These are phyloP conservation scores for Pyrochroa serraticornis DNA, from an alignment of 2,888 invertebrate species.

Conservation along the genomic window DNA sequence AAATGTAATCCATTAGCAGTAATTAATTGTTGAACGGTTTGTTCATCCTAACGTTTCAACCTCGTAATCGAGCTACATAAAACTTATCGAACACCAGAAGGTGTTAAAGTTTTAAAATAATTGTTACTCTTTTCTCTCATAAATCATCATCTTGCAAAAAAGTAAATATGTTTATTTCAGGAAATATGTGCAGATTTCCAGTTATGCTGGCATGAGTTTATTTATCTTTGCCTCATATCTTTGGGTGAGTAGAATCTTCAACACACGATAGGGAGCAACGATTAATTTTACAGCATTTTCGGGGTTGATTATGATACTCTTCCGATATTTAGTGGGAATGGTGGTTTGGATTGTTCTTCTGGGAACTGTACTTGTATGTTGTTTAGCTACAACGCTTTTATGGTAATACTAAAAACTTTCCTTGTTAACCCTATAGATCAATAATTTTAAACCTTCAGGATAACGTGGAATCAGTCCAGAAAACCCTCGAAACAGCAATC, in stretches of 20 bases:
- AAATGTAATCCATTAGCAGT: no score
- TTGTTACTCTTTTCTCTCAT: no score
- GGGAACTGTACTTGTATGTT: conserved; percentile 60
- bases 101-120: no score
- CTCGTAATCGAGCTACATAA: no score
- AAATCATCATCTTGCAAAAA: no score
- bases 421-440: neutral
- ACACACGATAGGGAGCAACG: no score
- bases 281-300: conserved; percentile 64
- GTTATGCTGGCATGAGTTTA: conserved; percentile 64
- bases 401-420: conserved; percentile 58
- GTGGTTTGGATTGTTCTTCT: conserved; percentile 68
- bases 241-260: conserved; percentile 65
- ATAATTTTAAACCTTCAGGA: conserved; percentile 48
- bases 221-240: conserved; percentile 65
- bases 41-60: no score
- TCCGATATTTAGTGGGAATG: conserved; percentile 65
- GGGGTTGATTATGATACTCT: conserved; percentile 61
- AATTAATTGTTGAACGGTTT: no score
- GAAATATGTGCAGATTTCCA: conserved; percentile 67
- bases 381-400: conserved; percentile 63
- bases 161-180: conserved; percentile 53
- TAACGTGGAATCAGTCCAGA: conserved; percentile 56
- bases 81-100: no score
- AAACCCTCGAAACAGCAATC: conserved; percentile 39